Evolutionary conservation across 2,888 invertebrate species (phyloP).

Genomic region (Liopterus haemorrhoidalis): DNA sequence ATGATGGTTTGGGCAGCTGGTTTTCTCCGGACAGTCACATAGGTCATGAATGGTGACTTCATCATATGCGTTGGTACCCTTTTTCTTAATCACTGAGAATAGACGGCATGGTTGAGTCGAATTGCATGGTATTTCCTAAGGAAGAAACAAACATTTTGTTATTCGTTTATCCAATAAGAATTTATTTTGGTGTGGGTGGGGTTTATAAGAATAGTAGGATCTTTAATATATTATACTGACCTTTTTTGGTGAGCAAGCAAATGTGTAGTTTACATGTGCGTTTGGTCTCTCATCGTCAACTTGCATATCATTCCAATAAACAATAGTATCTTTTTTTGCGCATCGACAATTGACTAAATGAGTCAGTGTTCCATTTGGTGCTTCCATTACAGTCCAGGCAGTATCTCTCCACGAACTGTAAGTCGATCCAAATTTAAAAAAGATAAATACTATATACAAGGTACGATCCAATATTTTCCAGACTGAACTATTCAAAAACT

Average conservation of each 20-base stretch:
- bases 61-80: conserved; percentile 73
- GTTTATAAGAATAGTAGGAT: neutral
- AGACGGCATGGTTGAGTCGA: conserved; percentile 82
- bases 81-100: conserved; percentile 76
- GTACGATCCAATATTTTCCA: too few relatives aligned
- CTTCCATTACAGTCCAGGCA: conserved; percentile 77
- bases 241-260: conserved; percentile 84
- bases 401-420: conserved; percentile 67
- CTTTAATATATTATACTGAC: conserved; percentile 58
- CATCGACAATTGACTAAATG: conserved; percentile 82
- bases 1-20: too few relatives aligned
- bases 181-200: neutral
- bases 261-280: conserved; percentile 72
- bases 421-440: too few relatives aligned
- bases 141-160: too few relatives aligned
- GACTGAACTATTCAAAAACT: too few relatives aligned
- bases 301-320: conserved; percentile 74
- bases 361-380: conserved; percentile 70
- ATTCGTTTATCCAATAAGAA: too few relatives aligned
- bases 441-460: too few relatives aligned
- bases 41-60: conserved; percentile 83
- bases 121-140: conserved; percentile 74
- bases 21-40: conserved; percentile 84
- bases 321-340: conserved; percentile 75
- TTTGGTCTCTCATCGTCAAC: conserved; percentile 63